Evolutionary conservation across 2,113 vertebrate genomes (phyloP).

Genomic region (Paracanthobrama guichenoti): DNA sequence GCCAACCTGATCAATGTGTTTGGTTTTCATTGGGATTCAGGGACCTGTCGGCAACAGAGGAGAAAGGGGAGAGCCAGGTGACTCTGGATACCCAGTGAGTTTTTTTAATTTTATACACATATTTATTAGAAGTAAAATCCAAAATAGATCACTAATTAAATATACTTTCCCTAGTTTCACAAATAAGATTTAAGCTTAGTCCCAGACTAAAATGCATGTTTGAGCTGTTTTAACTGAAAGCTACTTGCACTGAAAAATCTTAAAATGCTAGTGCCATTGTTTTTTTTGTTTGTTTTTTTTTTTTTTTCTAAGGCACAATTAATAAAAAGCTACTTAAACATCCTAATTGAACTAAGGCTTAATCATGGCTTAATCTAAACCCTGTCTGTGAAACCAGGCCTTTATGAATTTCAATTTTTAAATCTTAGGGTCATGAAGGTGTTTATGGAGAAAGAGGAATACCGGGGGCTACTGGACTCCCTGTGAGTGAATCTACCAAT

Average conservation of each 20-base stretch:
- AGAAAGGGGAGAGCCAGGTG: constrained; percentile 87
- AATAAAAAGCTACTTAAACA: no score
- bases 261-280: no score
- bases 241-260: no score
- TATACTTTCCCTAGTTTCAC: background rate
- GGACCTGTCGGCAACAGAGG: constrained; percentile 85
- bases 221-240: no score
- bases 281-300: no score
- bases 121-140: background rate
- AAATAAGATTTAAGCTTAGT: no score
- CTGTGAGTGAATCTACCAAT: constrained; percentile 80
- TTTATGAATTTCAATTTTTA: constrained; percentile 19
- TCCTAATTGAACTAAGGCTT: no score
- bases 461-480: constrained; percentile 84
- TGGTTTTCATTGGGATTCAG: constrained; percentile 67
- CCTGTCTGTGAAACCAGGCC: no score
- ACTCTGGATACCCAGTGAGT: constrained; percentile 89
- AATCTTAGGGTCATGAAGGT: constrained; percentile 84
- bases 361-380: no score
- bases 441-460: constrained; percentile 86
- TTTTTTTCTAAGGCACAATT: no score
- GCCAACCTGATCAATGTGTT: constrained; percentile 43
- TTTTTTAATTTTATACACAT: background rate
- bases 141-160: background rate
- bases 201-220: no score